Percentiles rank a stretch among this genome's conserved stretches.
These are phyloP conservation scores for Sycophaga agraensis DNA, from an alignment of 1,140 invertebrate species.

Conservation along the genomic window DNA sequence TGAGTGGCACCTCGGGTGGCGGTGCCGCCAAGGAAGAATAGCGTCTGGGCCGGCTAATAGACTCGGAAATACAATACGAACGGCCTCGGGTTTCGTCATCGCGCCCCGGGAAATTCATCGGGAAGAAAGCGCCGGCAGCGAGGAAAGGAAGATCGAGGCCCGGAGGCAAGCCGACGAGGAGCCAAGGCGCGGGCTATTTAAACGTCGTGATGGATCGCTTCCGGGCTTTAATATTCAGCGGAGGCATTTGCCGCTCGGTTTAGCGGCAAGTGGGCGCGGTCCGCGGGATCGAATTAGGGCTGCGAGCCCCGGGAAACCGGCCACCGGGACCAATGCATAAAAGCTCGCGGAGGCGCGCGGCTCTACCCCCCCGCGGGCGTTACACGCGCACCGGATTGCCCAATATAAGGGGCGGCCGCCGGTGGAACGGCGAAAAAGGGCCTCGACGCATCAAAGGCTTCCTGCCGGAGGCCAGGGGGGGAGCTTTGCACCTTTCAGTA, in stretches of 20 bases:
- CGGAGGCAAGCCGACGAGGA: no score
- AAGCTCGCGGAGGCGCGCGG: not conserved
- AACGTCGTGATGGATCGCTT: conserved; percentile 24
- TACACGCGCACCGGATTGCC: conserved; percentile 25
- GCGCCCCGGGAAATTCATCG: not conserved
- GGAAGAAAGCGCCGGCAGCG: not conserved
- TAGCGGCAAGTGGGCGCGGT: not conserved
- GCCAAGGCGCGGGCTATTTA: not conserved
- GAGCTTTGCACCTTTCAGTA: conserved; percentile 24
- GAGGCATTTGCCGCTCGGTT: conserved; percentile 18
- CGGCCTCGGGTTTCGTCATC: no score
- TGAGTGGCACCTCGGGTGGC: no score
- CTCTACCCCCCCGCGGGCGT: no score
- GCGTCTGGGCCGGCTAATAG: no score
- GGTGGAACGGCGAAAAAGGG: conserved; percentile 14
- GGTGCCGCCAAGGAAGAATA: no score
- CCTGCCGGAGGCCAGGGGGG: not conserved
- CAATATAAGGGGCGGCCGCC: conserved; percentile 5
- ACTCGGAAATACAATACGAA: not conserved
- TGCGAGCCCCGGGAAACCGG: no score
- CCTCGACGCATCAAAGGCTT: conserved; percentile 28
- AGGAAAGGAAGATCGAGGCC: not conserved
- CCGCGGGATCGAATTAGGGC: conserved; percentile 8
- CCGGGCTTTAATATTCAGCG: conserved; percentile 24
- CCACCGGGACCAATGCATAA: no score